Conservation (phyloP, 2,113 vertebrate genomes). For the Heptranchias perlo region DNA sequence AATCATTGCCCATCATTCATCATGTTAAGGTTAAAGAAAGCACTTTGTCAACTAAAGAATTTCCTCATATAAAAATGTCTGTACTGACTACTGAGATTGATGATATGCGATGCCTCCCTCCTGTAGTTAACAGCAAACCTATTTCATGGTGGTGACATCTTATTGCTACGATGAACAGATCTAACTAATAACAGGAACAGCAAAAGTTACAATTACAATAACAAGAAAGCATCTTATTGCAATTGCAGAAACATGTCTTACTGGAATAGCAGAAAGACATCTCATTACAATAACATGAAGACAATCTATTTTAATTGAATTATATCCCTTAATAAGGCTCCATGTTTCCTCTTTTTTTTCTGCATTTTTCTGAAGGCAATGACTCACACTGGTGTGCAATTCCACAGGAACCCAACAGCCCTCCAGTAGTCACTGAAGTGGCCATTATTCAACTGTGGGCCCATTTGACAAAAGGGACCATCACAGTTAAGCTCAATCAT, state of each 20-base stretch:
- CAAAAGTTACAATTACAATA: not conserved
- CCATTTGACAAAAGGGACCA: not conserved
- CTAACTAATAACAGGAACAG: not conserved
- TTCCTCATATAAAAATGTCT: not conserved
- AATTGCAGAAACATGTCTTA: not conserved
- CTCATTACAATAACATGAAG: not conserved
- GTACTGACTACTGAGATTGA: not conserved
- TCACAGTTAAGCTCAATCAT: too few relatives aligned
- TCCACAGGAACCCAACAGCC: not conserved
- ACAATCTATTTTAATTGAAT: slow-evolving; percentile 12
- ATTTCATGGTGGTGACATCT: not conserved
- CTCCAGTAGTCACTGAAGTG: not conserved
- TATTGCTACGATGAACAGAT: not conserved
- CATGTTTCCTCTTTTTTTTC: not conserved
- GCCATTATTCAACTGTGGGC: not conserved
- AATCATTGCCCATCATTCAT: not conserved
- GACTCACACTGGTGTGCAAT: not conserved
- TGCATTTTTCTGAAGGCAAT: not conserved
- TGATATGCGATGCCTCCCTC: not conserved
- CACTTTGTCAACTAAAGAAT: not conserved
- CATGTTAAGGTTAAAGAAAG: not conserved
- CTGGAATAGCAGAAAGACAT: not conserved
- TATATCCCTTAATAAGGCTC: not conserved
- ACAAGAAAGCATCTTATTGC: not conserved
- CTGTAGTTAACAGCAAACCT: not conserved